These are phyloP conservation scores for Gracilinanus agilis DNA, from an alignment of 2,113 vertebrate genomes.

Conservation along the genomic window DNA sequence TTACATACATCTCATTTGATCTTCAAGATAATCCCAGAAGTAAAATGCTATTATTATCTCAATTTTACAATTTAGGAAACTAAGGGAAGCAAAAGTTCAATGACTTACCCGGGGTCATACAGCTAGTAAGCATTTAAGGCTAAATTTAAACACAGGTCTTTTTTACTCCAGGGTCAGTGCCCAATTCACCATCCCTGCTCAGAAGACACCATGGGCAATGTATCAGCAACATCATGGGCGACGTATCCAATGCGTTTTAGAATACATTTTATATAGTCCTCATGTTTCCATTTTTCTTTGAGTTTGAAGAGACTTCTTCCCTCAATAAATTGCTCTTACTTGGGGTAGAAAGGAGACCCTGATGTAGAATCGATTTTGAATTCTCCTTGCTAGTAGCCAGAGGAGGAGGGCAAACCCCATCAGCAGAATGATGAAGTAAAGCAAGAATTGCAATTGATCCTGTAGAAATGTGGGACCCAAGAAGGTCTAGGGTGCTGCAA, in stretches of 20 bases:
- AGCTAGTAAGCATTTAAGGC: background rate
- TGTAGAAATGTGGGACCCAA: background rate
- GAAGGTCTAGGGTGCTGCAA: background rate
- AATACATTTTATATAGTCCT: background rate
- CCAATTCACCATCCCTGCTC: background rate
- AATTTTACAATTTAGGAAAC: background rate
- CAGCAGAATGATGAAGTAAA: background rate
- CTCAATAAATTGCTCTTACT: background rate
- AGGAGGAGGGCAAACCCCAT: background rate
- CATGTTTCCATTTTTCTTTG: background rate
- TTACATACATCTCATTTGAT: background rate
- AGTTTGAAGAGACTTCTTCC: background rate
- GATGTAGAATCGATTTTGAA: background rate
- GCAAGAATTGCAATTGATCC: background rate
- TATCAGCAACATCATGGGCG: background rate
- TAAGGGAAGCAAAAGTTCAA: background rate
- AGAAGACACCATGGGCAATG: background rate
- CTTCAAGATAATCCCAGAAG: background rate
- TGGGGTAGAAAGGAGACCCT: background rate
- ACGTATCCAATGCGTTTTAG: background rate
- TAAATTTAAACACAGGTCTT: background rate
- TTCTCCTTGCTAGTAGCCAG: background rate
- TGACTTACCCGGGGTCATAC: background rate
- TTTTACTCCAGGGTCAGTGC: background rate
- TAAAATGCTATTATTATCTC: background rate